Percentiles rank a stretch among this genome's conserved stretches.
Evolutionary conservation across 2,113 vertebrate species (phyloP).

Genomic region (Cranoglanis bouderius): DNA sequence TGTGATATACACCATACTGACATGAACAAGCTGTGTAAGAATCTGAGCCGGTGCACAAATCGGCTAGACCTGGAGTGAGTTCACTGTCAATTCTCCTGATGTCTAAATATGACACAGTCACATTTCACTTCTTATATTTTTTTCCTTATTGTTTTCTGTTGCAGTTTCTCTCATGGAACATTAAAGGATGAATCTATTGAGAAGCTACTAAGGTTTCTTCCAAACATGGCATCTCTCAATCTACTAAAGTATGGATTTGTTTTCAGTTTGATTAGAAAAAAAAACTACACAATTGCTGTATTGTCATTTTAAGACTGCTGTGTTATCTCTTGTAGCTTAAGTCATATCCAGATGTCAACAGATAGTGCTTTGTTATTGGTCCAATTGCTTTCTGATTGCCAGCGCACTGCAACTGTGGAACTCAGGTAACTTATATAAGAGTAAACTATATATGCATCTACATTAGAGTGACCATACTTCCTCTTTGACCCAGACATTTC

Average conservation of each 20-base stretch:
- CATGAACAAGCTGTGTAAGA: constrained; percentile 69
- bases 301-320: background rate
- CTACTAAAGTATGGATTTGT: constrained; percentile 76
- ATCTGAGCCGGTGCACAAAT: constrained; percentile 64
- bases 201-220: constrained; percentile 70
- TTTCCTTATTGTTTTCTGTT: constrained; percentile 37
- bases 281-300: background rate
- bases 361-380: constrained; percentile 58
- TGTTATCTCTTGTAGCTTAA: constrained; percentile 57
- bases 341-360: constrained; percentile 57
- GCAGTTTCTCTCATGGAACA: constrained; percentile 76
- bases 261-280: background rate
- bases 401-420: constrained; percentile 59
- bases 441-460: background rate
- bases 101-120: background rate
- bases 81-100: background rate
- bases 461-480: background rate
- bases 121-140: background rate
- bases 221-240: constrained; percentile 68
- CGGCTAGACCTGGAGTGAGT: constrained; percentile 81
- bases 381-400: constrained; percentile 57
- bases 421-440: constrained; percentile 60
- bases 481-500: background rate
- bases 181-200: constrained; percentile 71
- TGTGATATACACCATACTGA: constrained; percentile 65